Base-by-base conservation (phyloP, 2,113 vertebrate species). In the Urocolius indicus region DNA sequence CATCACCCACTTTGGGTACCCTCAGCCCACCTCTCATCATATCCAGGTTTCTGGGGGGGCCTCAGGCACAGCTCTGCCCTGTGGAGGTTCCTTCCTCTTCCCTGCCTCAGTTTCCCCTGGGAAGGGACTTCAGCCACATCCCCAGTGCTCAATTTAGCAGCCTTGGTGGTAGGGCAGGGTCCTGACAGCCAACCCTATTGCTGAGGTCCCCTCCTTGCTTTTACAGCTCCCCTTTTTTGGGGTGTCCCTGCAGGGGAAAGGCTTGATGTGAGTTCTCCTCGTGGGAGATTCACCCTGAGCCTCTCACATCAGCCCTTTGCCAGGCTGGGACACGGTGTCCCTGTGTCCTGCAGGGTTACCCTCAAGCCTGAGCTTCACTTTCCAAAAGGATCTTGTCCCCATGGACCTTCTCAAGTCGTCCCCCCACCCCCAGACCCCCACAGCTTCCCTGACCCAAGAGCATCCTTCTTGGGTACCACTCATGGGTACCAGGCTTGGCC, bases 91-190 rank as follows among this genome's bases (percentile, higher is more conserved):
- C n/a, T 38, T n/a, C 19, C 23, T 16, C 4, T 0, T 15, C 88
- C 45, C 74, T 93, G 80, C 80, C 74, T 80, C 81, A 48, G 81
- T 90, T 89, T 80, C 75, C 68, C 68, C 68, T 36, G 48, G 43
- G 43, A 1, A 32, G 12, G 22, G 58, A 10, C 23, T 7, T n/a
- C 27, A 43, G 19, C 55, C 16, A 5, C 5, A 2, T 38, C 27
- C 27, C 30, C 4, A 6, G 27, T 5, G 2, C 24, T 34, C 3
- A 3, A 4, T 18, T 27, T 0, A 15, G 71, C 30, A 16, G 61
- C 7, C 2, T 41, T 41, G 41, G 61, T 3, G 10, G 14, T 2
- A 55, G 6, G 36, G 29, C 58, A 26, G 6, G 29, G 46, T 16
- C 48, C 38, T 36, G 2, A 6, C 24, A 6, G 83, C 61, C 82